These are phyloP conservation scores for Reinhardtius hippoglossoides DNA, from an alignment of 2,113 vertebrate genomes.

Conservation along the genomic window DNA sequence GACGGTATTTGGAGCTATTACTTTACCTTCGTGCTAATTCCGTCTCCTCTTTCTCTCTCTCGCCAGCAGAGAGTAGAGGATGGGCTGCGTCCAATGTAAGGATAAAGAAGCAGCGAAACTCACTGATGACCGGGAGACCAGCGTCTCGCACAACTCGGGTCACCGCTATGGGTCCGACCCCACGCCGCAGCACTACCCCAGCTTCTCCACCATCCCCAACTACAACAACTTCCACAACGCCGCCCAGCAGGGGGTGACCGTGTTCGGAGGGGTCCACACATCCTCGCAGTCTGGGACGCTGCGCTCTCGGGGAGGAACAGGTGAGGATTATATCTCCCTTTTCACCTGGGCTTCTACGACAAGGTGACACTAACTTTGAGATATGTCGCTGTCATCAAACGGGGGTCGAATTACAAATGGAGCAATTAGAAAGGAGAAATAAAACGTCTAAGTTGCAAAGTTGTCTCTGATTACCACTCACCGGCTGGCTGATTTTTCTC, in stretches of 20 bases:
- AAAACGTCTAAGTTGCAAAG: slow-evolving; percentile 23
- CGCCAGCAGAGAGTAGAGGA: slow-evolving; percentile 92
- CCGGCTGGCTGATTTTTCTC: slow-evolving; percentile 7
- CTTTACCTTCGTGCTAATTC: slow-evolving; percentile 48
- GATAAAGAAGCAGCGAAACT: slow-evolving; percentile 99
- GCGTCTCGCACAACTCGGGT: slow-evolving; percentile 94
- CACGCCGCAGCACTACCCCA: slow-evolving; percentile 98
- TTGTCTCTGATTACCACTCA: slow-evolving; percentile 26
- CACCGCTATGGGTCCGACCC: slow-evolving; percentile 99
- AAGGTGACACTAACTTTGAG: slow-evolving; percentile 18
- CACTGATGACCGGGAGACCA: slow-evolving; percentile 95
- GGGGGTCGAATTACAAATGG: slow-evolving; percentile 22
- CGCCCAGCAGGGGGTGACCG: slow-evolving; percentile 92
- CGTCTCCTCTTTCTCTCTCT: slow-evolving; percentile 37
- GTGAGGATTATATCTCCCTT: slow-evolving; percentile 60
- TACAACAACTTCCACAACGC: slow-evolving; percentile 97
- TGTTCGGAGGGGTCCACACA: slow-evolving; percentile 97
- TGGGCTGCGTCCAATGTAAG: slow-evolving; percentile 99
- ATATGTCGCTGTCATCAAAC: background rate
- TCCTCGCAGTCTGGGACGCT: slow-evolving; percentile 97
- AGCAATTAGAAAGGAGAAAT: slow-evolving; percentile 27
- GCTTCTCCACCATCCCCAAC: slow-evolving; percentile 96
- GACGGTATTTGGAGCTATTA: slow-evolving; percentile 53
- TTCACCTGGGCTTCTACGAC: slow-evolving; percentile 5
- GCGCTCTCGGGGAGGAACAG: slow-evolving; percentile 94